These are phyloP conservation scores for Tetramorium alpestre DNA, from an alignment of 1,140 invertebrate genomes.

Conservation along the genomic window DNA sequence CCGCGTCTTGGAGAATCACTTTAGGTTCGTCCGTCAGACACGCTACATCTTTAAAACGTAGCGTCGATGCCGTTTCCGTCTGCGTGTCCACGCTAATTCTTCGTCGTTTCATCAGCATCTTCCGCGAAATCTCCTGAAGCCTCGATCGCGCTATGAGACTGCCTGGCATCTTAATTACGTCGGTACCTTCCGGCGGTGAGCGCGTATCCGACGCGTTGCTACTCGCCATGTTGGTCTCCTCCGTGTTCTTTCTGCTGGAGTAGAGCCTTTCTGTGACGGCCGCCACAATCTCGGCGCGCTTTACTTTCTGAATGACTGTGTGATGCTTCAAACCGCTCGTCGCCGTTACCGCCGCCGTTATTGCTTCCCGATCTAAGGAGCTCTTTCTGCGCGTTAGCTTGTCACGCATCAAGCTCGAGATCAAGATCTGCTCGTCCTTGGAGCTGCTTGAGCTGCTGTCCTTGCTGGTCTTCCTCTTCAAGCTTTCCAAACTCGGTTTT, in stretches of 20 bases:
- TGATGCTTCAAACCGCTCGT: conserved; percentile 57
- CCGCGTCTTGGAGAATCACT: conserved; percentile 73
- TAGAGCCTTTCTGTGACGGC: conserved; percentile 90
- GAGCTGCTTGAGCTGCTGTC: conserved; percentile 80
- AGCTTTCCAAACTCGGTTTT: conserved; percentile 73
- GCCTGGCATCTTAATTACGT: conserved; percentile 67
- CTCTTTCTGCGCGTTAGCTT: conserved; percentile 68
- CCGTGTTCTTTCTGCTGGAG: conserved; percentile 87
- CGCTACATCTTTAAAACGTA: conserved; percentile 87
- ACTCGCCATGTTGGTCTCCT: conserved; percentile 82
- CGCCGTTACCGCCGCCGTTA: background rate
- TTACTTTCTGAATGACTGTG: conserved; percentile 74
- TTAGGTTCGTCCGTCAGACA: conserved; percentile 79
- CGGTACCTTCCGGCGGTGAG: conserved; percentile 75
- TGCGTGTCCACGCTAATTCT: conserved; percentile 88
- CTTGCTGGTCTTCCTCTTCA: conserved; percentile 79
- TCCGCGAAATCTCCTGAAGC: conserved; percentile 82
- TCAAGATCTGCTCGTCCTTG: conserved; percentile 76
- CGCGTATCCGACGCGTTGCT: conserved; percentile 78
- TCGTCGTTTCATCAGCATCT: conserved; percentile 85
- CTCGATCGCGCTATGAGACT: conserved; percentile 78
- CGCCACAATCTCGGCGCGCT: conserved; percentile 89
- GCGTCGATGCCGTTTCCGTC: conserved; percentile 85
- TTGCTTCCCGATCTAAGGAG: conserved; percentile 72
- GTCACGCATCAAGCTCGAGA: conserved; percentile 63